Percentiles rank a stretch among this genome's conserved stretches.
These are phyloP conservation scores for Pithecia hirsuta DNA, from an alignment of 2,797 vertebrate genomes.

Conservation along the genomic window DNA sequence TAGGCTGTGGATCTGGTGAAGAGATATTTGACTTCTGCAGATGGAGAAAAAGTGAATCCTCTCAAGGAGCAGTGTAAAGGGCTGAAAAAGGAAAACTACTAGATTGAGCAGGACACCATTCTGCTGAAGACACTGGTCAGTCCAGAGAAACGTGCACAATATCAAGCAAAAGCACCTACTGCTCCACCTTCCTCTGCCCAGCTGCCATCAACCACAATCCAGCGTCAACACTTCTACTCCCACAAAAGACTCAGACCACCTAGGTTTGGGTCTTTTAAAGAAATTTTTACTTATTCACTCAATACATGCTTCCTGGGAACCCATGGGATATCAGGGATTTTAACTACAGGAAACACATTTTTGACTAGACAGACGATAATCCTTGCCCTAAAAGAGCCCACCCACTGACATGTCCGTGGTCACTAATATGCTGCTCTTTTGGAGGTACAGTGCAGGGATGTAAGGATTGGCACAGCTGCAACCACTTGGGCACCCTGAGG, in stretches of 20 bases:
- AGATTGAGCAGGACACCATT: neutral
- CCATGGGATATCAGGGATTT: too few species aligned
- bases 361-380: neutral
- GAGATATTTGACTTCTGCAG: neutral
- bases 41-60: neutral
- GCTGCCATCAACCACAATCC: neutral
- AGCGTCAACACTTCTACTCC: neutral
- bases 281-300: neutral
- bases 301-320: neutral
- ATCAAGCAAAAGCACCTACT: neutral
- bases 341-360: neutral
- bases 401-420: neutral
- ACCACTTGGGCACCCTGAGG: neutral
- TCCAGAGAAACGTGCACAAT: neutral
- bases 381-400: neutral
- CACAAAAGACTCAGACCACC: neutral
- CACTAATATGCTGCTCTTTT: neutral
- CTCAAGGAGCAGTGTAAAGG: neutral
- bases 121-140: neutral
- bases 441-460: neutral
- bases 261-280: neutral
- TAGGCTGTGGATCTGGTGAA: neutral
- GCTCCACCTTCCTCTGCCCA: neutral
- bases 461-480: neutral
- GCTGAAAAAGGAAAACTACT: neutral